Evolutionary conservation across 2,888 invertebrate genomes (phyloP), one percentile per base, ranked within the genome.

Genomic region (Lottia gigantea): DNA sequence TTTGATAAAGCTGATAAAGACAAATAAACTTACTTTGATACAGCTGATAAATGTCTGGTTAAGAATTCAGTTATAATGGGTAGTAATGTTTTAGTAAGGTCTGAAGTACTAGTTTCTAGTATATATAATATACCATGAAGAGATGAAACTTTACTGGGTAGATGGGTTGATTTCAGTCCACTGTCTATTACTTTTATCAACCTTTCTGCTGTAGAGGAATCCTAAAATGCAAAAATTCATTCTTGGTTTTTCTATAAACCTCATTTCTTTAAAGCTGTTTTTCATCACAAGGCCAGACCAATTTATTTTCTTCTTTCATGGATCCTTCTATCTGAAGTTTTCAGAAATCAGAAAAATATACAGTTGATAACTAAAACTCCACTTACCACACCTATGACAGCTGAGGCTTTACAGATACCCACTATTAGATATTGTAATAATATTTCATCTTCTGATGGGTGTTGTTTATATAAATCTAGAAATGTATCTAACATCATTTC

Each of bases 401-500:
- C 92, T 1, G 92, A 91, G 8, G 93, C 91, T 88, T 93, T 94
- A 82, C 93, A 92, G 23, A 92, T 90, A 2, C 92, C 93, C 11
- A 93, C 89, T 19, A 92, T 90, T 25, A 94, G 87, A 85, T 93
- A 93, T 78, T 94, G 93, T 89, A 92, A 92, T 40, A 94, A 89
- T 71, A 95, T 91, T 83, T 94, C 94, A 88, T 95, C 95, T 86
- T 95, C 94, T 70, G 90, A 89, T 19, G 92, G 91, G 84, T 94
- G 93, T 71, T 89, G 89, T 81, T 92, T 92, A 72, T 89, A 84
- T 40, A 93, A 91, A 76, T 93, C 92, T 77, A 93, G 87, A 81
- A 93, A 92, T 14, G 92, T 91, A 76, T 93, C 92, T 80, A 94
- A 90, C 92, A 95, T 93, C 93, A 94, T 94, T 80, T 92, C 92